Base-by-base conservation (phyloP, 2,113 vertebrate species). In the Grammomys dolichurus region DNA sequence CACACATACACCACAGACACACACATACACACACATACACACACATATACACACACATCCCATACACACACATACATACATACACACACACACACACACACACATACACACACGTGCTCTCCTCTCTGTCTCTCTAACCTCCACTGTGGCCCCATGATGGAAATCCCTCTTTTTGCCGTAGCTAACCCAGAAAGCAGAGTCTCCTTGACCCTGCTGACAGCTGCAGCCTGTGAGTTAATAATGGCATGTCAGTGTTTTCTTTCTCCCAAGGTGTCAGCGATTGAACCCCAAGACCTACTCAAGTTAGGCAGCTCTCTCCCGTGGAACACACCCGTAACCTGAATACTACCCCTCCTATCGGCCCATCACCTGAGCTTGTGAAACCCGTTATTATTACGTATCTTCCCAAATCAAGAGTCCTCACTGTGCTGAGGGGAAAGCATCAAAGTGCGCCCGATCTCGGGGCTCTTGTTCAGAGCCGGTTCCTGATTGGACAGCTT, bases 171-270 rank as follows among this genome's bases (percentile, higher is more conserved):
- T 28, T 46, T 56, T 56, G 60, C 70, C 58, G 20, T 60, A 40
- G 85, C 87, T 88, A 89, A 11, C 40, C 58, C 73, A 43, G 87
- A 94, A 84, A 90, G 63, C 58, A 81, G 63, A 40, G 60, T 48
- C 82, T 40, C 85, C 73, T 76, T 65, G 77, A 60, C 91, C 48
- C 73, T 48, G 31, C 24, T 86, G 24, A 40, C 16, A 9, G 65
- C 90, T 77, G 3, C 14, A 10, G n/a, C 8, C 4, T 36, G 1
- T 73, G 81, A 81, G 63, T 56, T 31, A 69, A 73, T 36, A 86
- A 51, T 22, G n/a, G 9, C 63, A 33, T 46, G 31, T 26, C 8
- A 0, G 24, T 4, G 24, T 72, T 70, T 54, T 72, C 33, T 87
- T 51, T 87, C 86, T 56, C 72, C 36, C 56, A 13, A 14, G 48